Conservation (phyloP, 1,140 invertebrate species). For the Wasmannia auropunctata region DNA sequence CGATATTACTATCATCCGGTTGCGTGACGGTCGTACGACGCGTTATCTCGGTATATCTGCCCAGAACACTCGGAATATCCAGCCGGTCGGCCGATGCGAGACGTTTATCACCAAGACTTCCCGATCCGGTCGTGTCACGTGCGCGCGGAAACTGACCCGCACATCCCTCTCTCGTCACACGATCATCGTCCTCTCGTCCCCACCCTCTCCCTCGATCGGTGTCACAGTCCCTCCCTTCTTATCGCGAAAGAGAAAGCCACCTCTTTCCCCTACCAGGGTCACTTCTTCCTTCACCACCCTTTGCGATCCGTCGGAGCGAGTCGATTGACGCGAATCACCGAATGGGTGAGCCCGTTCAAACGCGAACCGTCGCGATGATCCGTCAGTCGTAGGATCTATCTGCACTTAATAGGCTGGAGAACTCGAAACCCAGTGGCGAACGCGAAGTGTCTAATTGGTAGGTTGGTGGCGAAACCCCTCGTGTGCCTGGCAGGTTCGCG, state of each 20-base stretch:
- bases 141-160: conserved; percentile 69
- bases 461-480: neutral
- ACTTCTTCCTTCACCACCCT: conserved; percentile 28
- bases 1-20: conserved; percentile 32
- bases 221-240: conserved; percentile 44
- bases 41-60: conserved; percentile 23
- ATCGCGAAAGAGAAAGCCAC: conserved; percentile 31
- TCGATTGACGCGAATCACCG: neutral
- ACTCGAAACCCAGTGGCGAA: neutral
- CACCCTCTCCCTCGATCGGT: conserved; percentile 56
- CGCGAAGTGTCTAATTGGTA: conserved; percentile 23
- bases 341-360: neutral
- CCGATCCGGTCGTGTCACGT: conserved; percentile 70
- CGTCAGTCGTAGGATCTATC: neutral
- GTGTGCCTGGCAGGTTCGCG: conserved; percentile 11
- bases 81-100: neutral
- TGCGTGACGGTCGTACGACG: conserved; percentile 7
- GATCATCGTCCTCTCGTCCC: conserved; percentile 24
- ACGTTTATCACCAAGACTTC: conserved; percentile 19
- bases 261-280: conserved; percentile 45
- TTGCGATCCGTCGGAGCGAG: conserved; percentile 25
- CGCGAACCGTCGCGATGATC: neutral
- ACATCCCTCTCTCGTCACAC: conserved; percentile 59
- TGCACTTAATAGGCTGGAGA: neutral
- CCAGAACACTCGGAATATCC: conserved; percentile 2